These are phyloP conservation scores for Hyppa rectilinea DNA, from an alignment of 2,888 invertebrate genomes.

Conservation along the genomic window DNA sequence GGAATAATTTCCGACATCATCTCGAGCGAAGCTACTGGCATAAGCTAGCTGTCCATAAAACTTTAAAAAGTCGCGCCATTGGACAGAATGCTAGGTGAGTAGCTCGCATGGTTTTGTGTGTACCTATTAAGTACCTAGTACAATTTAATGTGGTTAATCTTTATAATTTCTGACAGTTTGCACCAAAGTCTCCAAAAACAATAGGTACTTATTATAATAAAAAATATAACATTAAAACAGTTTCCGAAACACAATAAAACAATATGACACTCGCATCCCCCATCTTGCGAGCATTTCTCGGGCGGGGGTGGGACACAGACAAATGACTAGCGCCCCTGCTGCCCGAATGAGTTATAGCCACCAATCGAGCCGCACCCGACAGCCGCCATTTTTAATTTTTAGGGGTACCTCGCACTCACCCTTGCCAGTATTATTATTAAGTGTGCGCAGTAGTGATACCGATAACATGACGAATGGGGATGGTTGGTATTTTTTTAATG, in stretches of 20 bases:
- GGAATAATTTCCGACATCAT: too few species aligned
- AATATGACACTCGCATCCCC: constrained; percentile 78
- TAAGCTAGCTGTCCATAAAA: too few species aligned
- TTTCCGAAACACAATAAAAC: constrained; percentile 73
- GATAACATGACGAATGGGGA: constrained; percentile 65
- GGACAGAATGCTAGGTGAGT: too few species aligned
- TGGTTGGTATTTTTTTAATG: constrained; percentile 47
- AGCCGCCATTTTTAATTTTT: constrained; percentile 90
- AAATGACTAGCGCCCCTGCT: constrained; percentile 86
- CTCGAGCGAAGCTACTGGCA: too few species aligned
- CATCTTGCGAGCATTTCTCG: constrained; percentile 86
- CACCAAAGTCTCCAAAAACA: background rate
- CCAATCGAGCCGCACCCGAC: constrained; percentile 88
- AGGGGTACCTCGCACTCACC: constrained; percentile 86
- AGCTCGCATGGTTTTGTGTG: too few species aligned
- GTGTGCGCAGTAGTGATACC: constrained; percentile 69
- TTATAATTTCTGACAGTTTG: background rate
- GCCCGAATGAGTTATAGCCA: constrained; percentile 87
- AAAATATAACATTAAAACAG: constrained; percentile 50
- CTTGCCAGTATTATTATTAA: constrained; percentile 82
- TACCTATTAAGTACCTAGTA: too few species aligned
- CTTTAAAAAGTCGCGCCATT: background rate
- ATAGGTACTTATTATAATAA: constrained; percentile 9
- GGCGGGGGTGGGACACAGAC: constrained; percentile 86
- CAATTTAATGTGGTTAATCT: too few species aligned